phyloP scores from a whole-genome alignment of 2,888 invertebrate genomes.

The Asteroscopus sphinx region DNA sequence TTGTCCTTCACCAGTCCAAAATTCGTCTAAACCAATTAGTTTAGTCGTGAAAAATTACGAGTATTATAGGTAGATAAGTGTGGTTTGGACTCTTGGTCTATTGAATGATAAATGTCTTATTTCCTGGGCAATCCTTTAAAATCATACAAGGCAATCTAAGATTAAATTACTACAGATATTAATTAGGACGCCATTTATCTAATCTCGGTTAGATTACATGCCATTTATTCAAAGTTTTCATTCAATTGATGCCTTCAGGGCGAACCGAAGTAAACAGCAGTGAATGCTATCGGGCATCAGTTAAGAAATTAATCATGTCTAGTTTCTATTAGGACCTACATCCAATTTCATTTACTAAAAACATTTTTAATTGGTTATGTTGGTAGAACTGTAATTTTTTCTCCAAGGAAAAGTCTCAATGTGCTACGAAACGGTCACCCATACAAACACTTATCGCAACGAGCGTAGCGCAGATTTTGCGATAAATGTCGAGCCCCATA shows the following conservation, averaged over 20 bases:
- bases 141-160: constrained; percentile 40
- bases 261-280: constrained; percentile 47
- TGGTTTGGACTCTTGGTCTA: neutral
- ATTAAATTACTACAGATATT: constrained; percentile 37
- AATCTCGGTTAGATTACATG: constrained; percentile 49
- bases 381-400: no score
- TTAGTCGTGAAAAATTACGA: no score
- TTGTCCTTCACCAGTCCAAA: no score
- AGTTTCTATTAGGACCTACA: constrained; percentile 44
- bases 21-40: no score
- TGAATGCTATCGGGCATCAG: constrained; percentile 52
- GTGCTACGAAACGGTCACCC: no score
- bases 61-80: no score
- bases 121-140: constrained; percentile 41
- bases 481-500: no score
- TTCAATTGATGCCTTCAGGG: constrained; percentile 52
- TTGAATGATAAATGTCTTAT: constrained; percentile 34
- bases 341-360: constrained; percentile 8
- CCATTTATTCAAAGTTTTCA: constrained; percentile 51
- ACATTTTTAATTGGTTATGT: neutral
- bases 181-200: constrained; percentile 52
- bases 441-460: no score
- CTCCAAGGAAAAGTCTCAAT: no score
- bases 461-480: no score
- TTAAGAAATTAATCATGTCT: constrained; percentile 31